Base-by-base conservation (phyloP, 37 sponge, comb jelly and placozoan species). In the Diacarnus erythraeanus region DNA sequence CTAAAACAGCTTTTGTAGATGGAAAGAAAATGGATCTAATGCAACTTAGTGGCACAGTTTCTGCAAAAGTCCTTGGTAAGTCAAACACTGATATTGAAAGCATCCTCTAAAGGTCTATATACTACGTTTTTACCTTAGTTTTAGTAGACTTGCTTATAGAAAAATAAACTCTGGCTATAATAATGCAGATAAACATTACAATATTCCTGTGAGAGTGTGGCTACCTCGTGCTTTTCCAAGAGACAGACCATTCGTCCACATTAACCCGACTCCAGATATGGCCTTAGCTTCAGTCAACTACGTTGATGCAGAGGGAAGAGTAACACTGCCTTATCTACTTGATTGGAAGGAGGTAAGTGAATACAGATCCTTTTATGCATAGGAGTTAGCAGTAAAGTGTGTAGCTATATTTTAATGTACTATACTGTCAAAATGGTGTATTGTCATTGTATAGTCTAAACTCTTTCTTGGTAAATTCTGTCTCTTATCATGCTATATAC, bases 321-420 rank as follows among this genome's bases (percentile, higher is more conserved):
- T 79, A 0, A 36, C 43, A 0, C 36, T 69, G 9, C 39, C 39
- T 35, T 54, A 69, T n/a, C n/a, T 79, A 26, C 6, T 0, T 15
- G 57, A 51, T 4, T 79, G 79, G 79, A 79, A 68, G 42, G 78
- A 78, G 69, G 79, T 77, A n/a, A 37, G 65, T 42, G 9, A 30
- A n/a, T n/a, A n/a, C n/a, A n/a, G n/a, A n/a, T n/a, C n/a, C n/a
- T n/a, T n/a, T n/a, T n/a, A n/a, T n/a, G n/a, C n/a, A n/a, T n/a
- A n/a, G n/a, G n/a, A n/a, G n/a, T n/a, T n/a, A n/a, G n/a, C n/a
- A n/a, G n/a, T n/a, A n/a, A n/a, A n/a, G n/a, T n/a, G n/a, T n/a
- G n/a, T n/a, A n/a, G n/a, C n/a, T n/a, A n/a, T n/a, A n/a, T n/a
- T n/a, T n/a, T n/a, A n/a, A n/a, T n/a, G n/a, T n/a, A n/a, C n/a